phyloP scores from a whole-genome alignment of 2,113 vertebrate species.

The Pyxicephalus adspersus region DNA sequence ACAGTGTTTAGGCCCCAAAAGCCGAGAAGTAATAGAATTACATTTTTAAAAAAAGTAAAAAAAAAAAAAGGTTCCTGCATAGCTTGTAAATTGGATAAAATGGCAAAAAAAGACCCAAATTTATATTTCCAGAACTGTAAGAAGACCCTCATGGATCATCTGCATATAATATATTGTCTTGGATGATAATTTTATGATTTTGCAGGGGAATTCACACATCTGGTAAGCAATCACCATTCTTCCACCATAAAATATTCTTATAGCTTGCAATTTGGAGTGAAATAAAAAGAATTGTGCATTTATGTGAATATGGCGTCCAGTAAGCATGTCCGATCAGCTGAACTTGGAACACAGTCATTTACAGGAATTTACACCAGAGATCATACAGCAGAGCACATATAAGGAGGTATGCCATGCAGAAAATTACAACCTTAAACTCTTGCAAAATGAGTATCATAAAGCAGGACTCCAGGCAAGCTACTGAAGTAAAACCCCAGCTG shows the following conservation, averaged over 20 bases:
- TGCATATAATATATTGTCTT: conserved; percentile 29
- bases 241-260: conserved; percentile 26
- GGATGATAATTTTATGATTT: conserved; percentile 44
- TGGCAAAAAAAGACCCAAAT: conserved; percentile 20
- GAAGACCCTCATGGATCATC: conserved; percentile 3
- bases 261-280: neutral
- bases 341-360: neutral
- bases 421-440: neutral
- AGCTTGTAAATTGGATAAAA: conserved; percentile 45
- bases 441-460: too few relatives aligned
- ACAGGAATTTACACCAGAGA: neutral
- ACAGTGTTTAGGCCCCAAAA: too few relatives aligned
- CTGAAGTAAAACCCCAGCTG: neutral
- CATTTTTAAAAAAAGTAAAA: too few relatives aligned
- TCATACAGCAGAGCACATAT: conserved; percentile 3
- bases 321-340: conserved; percentile 4
- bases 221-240: conserved; percentile 47
- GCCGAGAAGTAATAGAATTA: too few relatives aligned
- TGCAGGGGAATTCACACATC: conserved; percentile 20
- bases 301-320: too few relatives aligned
- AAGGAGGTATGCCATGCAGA: neutral
- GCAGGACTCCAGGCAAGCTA: neutral
- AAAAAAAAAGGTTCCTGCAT: too few relatives aligned
- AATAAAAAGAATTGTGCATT: conserved; percentile 17
- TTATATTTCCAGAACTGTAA: neutral